Evolutionary conservation across 2,888 invertebrate species (phyloP), one percentile per base, ranked within the genome.

Genomic region (Ochropleura plecta): DNA sequence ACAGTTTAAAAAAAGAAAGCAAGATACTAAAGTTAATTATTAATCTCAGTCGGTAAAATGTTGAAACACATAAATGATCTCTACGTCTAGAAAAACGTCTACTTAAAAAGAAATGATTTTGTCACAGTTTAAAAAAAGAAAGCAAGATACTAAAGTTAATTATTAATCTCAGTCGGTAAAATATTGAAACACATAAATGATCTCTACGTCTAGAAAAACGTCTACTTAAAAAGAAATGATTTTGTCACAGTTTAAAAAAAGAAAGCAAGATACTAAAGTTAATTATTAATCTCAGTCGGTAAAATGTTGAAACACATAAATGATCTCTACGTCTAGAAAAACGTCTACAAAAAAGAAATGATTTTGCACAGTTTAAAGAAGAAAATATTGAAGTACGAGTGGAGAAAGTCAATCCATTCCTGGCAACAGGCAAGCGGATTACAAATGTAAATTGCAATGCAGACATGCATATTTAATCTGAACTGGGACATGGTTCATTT

Each of bases 381-480:
- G 3, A 44, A 57, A 48, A 63, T 57, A 55, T 30, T 20, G 14
- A 69, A 59, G 55, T 46, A 55, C 48, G 48, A 59, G 30, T 57
- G 48, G 40, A 68, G 70, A 77, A 63, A 62, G 44, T 57, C 63
- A 72, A 70, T 67, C 62, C 46, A 66, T 60, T 70, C 49, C 49
- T 46, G 44, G 69, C 12, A 44, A 65, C 62, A 49, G 63, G 60
- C 60, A 44, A 70, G 20, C 72, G 57, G 30, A 79, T 79, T 76
- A 82, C 70, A 55, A 70, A 85, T 77, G 76, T 79, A 77, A 82
- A 85, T 84, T 84, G 75, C 75, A 81, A 66, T 73, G 67, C 74
- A 79, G 71, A 79, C 64, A 76, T 76, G 79, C 86, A 85, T 76
- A 72, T 78, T 78, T 76, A 80, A 84, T 80, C 68, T 74, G 68